Conservation (phyloP, 2,113 vertebrate species). For the Ariopsis seemanni region DNA sequence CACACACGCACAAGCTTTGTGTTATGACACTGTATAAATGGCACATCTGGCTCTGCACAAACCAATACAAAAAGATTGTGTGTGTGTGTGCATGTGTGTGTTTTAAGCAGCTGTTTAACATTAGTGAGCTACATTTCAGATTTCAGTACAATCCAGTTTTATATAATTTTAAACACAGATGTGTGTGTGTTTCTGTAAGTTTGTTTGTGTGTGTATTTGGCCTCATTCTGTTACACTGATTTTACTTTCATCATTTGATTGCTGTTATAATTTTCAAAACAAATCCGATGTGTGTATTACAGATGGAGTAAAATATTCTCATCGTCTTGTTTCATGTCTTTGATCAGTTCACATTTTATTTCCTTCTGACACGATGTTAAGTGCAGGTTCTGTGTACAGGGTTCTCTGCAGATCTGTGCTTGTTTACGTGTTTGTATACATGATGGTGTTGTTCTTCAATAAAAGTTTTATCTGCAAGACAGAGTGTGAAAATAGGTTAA, state of each 20-base stretch:
- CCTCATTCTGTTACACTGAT: background rate
- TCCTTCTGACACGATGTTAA: background rate
- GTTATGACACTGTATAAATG: conserved; percentile 1
- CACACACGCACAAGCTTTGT: background rate
- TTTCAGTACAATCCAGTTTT: background rate
- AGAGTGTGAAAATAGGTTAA: background rate
- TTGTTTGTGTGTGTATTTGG: background rate
- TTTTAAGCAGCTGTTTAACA: conserved; percentile 32
- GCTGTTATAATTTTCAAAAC: background rate
- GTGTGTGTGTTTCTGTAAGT: background rate
- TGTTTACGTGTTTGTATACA: background rate
- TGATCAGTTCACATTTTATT: background rate
- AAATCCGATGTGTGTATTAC: background rate
- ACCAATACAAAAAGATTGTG: conserved; percentile 16
- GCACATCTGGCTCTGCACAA: conserved; percentile 35
- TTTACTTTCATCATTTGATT: conserved; percentile 7
- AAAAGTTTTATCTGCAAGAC: background rate
- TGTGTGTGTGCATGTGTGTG: conserved; percentile 13
- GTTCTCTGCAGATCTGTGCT: background rate
- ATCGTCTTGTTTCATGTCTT: background rate
- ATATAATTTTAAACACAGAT: background rate
- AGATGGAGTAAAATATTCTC: background rate
- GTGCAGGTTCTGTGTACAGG: background rate
- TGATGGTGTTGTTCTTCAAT: background rate
- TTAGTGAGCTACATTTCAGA: conserved; percentile 22